Evolutionary conservation across 2,888 invertebrate species (phyloP), one percentile per base, ranked within the genome.

Genomic region (Chrysomela aeneicollis): DNA sequence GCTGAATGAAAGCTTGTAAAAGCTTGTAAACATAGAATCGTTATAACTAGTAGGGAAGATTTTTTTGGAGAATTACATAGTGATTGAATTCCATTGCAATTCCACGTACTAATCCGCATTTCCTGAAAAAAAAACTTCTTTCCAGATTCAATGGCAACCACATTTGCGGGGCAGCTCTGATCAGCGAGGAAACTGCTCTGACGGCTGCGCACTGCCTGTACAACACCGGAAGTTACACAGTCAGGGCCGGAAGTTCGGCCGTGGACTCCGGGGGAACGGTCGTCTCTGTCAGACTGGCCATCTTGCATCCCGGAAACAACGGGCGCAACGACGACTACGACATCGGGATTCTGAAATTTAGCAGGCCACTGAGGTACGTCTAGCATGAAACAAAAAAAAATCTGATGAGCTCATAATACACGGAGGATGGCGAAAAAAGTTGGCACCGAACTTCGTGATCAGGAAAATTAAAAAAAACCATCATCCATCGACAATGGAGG

Each of bases 201-300:
- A 65, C 74, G 12, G 75, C 73, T 12, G 71, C 73, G 15, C 75
- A 75, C 46, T 75, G 75, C 58, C 61, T 74, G 26, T n/a, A 35
- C n/a, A 18, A 37, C 17, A 10, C 21, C 2, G 71, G 70, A 17
- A 26, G 18, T 2, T 76, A 74, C 47, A 61, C 69, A 3, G 66
- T 73, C 0, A 58, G 71, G 55, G 74, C 73, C 2, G 76, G 76
- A 51, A 71, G 70, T 54, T 21, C 37, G 1, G 17, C 55, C 21
- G 6, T 58, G 1, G 9, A 59, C n/a, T n/a, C 64, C 21, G 76
- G 73, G 12, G 76, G 76, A 9, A 22, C 47, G 2, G 53, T 71
- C 18, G 59, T 59, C 4, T 46, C 62, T 30, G 63, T 76, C 3
- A 64, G 59, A 59, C 54, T 59, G 17, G 72, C 71, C 15, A 51